Evolutionary conservation across 2,888 invertebrate genomes (phyloP), one percentile per base, ranked within the genome.

Genomic region (Myathropa florea): DNA sequence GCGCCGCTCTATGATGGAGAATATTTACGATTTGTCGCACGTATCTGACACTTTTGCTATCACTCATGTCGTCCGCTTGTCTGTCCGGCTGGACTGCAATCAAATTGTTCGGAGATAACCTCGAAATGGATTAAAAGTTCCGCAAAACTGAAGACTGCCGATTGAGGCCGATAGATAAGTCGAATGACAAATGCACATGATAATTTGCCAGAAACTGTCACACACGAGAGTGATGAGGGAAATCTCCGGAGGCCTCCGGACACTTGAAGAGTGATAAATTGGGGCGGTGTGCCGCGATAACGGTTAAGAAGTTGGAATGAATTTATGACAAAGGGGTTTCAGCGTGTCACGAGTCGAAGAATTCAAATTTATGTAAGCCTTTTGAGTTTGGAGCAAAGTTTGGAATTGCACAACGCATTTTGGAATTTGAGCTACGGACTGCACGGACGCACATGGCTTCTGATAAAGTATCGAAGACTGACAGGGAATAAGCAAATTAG

Each of bases 1-100:
- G n/a, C n/a, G n/a, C n/a, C n/a, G n/a, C n/a, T n/a, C 46, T 46
- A 18, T 72, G 79, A 78, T 36, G 55, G 71, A 59, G 26, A 65
- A 64, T 71, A 46, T 79, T 71, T 64, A 57, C 36, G 78, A 65
- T 39, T 59, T 21, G 23, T 46, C 55, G 33, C 46, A 72, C 26
- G 21, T 36, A 9, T 23, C 26, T 53, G 61, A n/a, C n/a, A n/a
- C n/a, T n/a, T n/a, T n/a, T 67, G 18, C 21, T 46, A 61, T 65
- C 67, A 21, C 30, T 46, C 33, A 59, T 57, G 57, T 18, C 55
- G 70, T 46, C 59, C 14, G 57, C 33, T 18, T 53, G 30, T n/a
- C 39, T 57, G 60, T 18, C 39, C 7, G 33, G 63, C 30, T 33
- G 18, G 55, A 18, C 63, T 53, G 55, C 64, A 64, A 64, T 73